These are phyloP conservation scores for Chironomus tepperi DNA, from an alignment of 1,140 invertebrate genomes.

Conservation along the genomic window DNA sequence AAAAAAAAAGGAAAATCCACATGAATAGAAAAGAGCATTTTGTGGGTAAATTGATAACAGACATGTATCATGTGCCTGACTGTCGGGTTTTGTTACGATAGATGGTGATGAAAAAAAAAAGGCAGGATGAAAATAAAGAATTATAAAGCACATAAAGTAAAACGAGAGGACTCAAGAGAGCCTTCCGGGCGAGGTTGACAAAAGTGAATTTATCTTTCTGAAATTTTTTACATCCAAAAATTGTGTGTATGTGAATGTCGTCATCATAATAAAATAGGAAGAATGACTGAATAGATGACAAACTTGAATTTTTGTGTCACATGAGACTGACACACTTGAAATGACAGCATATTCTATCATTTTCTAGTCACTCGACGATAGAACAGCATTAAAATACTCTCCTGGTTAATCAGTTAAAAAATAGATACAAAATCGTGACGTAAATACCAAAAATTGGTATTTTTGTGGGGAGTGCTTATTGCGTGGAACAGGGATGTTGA, in stretches of 20 bases:
- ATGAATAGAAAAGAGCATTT: background rate
- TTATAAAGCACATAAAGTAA: no score
- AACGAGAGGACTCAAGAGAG: background rate
- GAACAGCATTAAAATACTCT: conserved; percentile 7
- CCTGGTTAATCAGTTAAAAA: conserved; percentile 22
- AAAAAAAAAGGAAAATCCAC: background rate
- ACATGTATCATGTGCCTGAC: conserved; percentile 16
- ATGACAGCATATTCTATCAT: no score
- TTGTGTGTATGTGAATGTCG: background rate
- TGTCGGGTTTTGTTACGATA: background rate
- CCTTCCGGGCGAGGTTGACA: background rate
- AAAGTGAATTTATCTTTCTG: background rate
- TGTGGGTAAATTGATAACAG: conserved; percentile 19
- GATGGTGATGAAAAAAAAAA: background rate
- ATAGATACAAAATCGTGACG: conserved; percentile 14
- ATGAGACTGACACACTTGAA: background rate
- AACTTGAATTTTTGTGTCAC: background rate
- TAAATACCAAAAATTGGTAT: background rate
- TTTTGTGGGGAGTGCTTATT: no score
- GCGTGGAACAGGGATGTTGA: background rate
- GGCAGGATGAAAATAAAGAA: background rate
- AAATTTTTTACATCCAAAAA: background rate
- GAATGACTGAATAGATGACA: conserved; percentile 1
- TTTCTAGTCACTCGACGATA: background rate
- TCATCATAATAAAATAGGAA: background rate